Percentiles rank a stretch among this genome's conserved stretches.
Evolutionary conservation across 2,888 invertebrate genomes (phyloP).

Genomic region (Drosophila paramelanica): DNA sequence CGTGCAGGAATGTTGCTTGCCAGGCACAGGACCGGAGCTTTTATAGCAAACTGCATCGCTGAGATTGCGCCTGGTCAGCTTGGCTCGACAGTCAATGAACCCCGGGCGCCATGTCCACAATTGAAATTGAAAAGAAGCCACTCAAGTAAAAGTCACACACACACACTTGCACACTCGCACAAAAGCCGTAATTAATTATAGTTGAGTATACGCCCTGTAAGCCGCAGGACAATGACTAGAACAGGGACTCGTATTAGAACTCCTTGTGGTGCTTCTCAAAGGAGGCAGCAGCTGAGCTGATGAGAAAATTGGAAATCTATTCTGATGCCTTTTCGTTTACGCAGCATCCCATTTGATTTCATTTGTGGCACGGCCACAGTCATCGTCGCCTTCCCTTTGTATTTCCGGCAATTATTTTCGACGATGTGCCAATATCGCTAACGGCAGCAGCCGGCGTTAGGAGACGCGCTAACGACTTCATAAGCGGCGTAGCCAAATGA

Average conservation of each 20-base stretch:
- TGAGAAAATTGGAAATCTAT: slow-evolving; percentile 76
- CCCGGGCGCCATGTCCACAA: slow-evolving; percentile 51
- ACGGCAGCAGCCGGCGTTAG: slow-evolving; percentile 13
- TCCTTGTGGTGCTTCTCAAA: slow-evolving; percentile 66
- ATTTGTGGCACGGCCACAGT: slow-evolving; percentile 44
- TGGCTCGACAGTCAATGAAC: slow-evolving; percentile 62
- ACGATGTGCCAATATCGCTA: slow-evolving; percentile 71
- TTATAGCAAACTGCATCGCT: slow-evolving; percentile 49
- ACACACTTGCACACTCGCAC: slow-evolving; percentile 20
- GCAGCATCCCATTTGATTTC: slow-evolving; percentile 59
- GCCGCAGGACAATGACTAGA: slow-evolving; percentile 39
- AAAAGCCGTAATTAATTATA: slow-evolving; percentile 71
- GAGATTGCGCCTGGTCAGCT: slow-evolving; percentile 12
- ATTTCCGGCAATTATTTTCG: slow-evolving; percentile 79
- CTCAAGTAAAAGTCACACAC: slow-evolving; percentile 48
- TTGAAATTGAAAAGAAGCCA: slow-evolving; percentile 76
- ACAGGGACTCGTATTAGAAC: slow-evolving; percentile 6
- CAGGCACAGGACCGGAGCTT: slow-evolving; percentile 38
- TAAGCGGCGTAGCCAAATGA: slow-evolving; percentile 58
- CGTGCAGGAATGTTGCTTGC: slow-evolving; percentile 54
- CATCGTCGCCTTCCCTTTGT: slow-evolving; percentile 67
- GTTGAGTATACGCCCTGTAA: slow-evolving; percentile 65
- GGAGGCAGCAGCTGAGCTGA: slow-evolving; percentile 24
- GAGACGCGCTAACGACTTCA: slow-evolving; percentile 69
- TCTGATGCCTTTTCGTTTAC: slow-evolving; percentile 46